Evolutionary conservation across 2,113 vertebrate genomes (phyloP).

Genomic region (Bubo blakistoni): DNA sequence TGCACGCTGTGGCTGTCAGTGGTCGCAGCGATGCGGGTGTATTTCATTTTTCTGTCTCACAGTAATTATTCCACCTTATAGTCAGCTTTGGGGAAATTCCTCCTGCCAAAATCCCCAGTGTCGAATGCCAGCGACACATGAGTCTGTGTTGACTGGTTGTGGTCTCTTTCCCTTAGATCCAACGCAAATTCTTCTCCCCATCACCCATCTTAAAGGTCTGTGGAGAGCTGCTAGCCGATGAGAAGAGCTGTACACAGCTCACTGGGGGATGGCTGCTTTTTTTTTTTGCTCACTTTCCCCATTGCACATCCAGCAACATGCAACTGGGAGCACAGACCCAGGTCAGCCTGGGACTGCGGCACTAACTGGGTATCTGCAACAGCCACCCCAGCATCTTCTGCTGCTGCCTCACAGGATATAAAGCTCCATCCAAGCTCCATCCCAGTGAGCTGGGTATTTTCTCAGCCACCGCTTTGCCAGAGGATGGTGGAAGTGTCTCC

Average conservation of each 20-base stretch:
- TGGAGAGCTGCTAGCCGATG: not conserved
- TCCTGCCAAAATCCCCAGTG: not conserved
- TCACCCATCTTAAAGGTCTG: not conserved
- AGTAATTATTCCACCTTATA: not conserved
- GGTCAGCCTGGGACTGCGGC: not conserved
- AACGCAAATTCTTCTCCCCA: not conserved
- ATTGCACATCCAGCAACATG: not conserved
- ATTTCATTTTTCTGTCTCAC: not conserved
- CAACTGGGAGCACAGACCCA: not conserved
- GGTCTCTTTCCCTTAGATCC: not conserved
- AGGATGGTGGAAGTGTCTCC: not conserved
- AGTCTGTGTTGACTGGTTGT: not conserved
- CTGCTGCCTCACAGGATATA: not conserved
- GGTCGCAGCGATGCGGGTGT: not conserved
- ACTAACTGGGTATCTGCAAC: not conserved
- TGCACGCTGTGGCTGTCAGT: not conserved
- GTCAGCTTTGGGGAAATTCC: not conserved
- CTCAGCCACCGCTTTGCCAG: not conserved
- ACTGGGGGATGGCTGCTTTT: fast-evolving
- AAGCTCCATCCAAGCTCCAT: not conserved
- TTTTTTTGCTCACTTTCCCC: not conserved
- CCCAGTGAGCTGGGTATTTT: not conserved
- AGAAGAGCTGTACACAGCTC: not conserved
- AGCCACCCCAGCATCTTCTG: not conserved
- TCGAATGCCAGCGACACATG: not conserved